Conservation (phyloP, 1,140 invertebrate genomes). For the Drosophila serrata region DNA sequence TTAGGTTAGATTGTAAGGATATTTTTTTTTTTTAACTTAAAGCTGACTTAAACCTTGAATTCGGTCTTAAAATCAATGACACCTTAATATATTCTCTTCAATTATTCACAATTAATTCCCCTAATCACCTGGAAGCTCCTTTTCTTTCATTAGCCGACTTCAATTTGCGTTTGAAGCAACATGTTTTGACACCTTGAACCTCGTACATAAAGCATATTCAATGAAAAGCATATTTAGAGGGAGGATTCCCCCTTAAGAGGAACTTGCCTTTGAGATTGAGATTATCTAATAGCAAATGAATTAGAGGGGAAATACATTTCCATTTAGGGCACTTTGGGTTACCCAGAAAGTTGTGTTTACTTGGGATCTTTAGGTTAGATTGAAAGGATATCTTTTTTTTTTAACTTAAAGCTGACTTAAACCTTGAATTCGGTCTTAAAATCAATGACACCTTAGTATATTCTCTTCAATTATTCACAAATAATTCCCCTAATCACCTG, state of each 20-base stretch:
- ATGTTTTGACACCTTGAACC: slow-evolving; percentile 73
- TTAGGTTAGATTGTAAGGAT: background rate
- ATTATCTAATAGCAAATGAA: slow-evolving; percentile 4
- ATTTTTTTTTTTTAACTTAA: too few relatives aligned
- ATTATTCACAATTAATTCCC: background rate
- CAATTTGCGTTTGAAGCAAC: slow-evolving; percentile 31
- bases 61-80: too few relatives aligned
- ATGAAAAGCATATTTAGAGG: slow-evolving; percentile 19
- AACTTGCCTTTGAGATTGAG: background rate
- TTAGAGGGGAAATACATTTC: too few relatives aligned
- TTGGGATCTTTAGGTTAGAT: background rate
- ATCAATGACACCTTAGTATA: too few relatives aligned
- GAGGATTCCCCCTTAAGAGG: background rate
- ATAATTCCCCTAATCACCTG: background rate
- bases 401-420: too few relatives aligned
- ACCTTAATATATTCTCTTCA: too few relatives aligned
- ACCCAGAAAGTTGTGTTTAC: too few relatives aligned
- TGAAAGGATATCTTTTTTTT: too few relatives aligned
- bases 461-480: too few relatives aligned
- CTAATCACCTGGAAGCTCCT: background rate
- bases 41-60: too few relatives aligned
- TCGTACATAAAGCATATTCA: slow-evolving; percentile 40
- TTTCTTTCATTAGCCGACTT: slow-evolving; percentile 59
- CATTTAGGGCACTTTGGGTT: too few relatives aligned
- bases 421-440: too few relatives aligned